These are phyloP conservation scores for Nebria salina DNA, from an alignment of 2,888 invertebrate genomes.

Conservation along the genomic window DNA sequence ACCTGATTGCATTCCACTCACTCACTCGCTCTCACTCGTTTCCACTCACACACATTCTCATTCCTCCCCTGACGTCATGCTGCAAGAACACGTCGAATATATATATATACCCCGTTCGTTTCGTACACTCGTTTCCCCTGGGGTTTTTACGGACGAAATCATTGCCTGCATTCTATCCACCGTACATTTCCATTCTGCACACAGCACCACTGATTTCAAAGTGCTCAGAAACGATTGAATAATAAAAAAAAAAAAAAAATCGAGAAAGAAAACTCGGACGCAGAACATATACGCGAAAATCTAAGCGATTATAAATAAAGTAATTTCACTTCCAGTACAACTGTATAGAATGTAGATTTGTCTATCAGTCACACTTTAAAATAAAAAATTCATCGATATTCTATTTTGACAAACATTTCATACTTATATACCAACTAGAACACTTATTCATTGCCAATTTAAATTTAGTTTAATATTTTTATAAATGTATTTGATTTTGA, in stretches of 20 bases:
- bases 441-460: no score
- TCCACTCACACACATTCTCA: neutral
- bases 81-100: neutral
- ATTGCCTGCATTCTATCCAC: conserved; percentile 15
- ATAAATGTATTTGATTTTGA: no score
- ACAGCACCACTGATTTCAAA: conserved; percentile 14
- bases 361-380: no score
- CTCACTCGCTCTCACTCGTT: conserved; percentile 2
- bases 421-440: no score
- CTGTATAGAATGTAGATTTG: no score
- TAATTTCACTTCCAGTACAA: neutral
- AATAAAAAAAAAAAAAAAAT: conserved; percentile 8
- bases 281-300: neutral
- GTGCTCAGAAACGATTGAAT: conserved; percentile 12
- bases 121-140: conserved; percentile 7
- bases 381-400: no score
- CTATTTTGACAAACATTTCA: no score
- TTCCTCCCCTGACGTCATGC: neutral
- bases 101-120: neutral
- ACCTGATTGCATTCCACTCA: conserved; percentile 41
- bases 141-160: conserved; percentile 17
- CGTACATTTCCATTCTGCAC: conserved; percentile 21
- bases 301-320: neutral
- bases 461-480: no score
- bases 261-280: neutral